Evolutionary conservation across 2,888 invertebrate species (phyloP), one percentile per base, ranked within the genome.

Genomic region (Latheticus oryzae): DNA sequence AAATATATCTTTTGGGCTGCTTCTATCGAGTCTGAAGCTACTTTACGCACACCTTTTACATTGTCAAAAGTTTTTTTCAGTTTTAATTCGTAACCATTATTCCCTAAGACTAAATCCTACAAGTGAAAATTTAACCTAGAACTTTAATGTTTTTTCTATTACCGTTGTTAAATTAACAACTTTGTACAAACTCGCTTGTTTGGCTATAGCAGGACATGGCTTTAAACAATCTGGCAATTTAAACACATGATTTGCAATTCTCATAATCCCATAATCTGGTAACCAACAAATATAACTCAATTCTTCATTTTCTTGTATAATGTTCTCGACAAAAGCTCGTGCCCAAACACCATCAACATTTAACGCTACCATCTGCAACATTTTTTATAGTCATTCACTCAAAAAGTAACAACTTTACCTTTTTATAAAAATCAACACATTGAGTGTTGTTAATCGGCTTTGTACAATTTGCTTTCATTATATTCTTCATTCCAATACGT

Each of bases 211-310:
- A n/a, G 58, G 59, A 8, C 40, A 28, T 3, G 13, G 11, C 12
- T 43, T 24, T 9, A 58, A 42, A 5, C 50, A 28, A 4, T 61
- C 35, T 1, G 66, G 64, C 16, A 69, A n/a, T 7, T 51, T 15
- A 33, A 54, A 68, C 2, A 69, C 30, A 3, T 12, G 7, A 7
- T 12, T 7, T 24, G 38, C 32, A 9, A 33, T 11, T 17, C 32
- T 5, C 13, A 58, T 43, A 12, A 54, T 35, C 1, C 66, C 67
- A 47, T 66, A 65, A 60, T 69, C 69, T 1, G 62, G 11, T 7
- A 68, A 47, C 65, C 66, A 67, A 48, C 64, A 67, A 3, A 43
- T 12, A 26, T 56, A 63, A n/a, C n/a, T n/a, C n/a, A n/a, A n/a
- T n/a, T n/a, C n/a, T n/a, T n/a, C 13, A 7, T 26, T 5, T 12